These are phyloP conservation scores for Tribolium castaneum DNA, from an alignment of 1,140 invertebrate genomes.

Conservation along the genomic window DNA sequence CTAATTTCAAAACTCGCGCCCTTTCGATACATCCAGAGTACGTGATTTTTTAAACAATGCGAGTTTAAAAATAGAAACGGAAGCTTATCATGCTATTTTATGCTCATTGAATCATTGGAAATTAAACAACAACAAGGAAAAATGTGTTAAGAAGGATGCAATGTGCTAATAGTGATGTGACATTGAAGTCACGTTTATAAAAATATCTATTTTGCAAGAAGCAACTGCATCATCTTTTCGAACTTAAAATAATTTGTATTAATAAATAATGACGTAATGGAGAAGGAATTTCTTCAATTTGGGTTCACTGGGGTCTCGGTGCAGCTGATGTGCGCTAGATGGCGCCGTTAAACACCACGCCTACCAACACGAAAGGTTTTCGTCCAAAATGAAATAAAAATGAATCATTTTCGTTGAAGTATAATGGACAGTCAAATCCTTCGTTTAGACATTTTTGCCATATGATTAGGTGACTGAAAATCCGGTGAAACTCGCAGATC, in stretches of 20 bases:
- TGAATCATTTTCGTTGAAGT: constrained; percentile 37
- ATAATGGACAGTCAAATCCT: constrained; percentile 38
- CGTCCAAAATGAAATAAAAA: constrained; percentile 39
- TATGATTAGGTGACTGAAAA: background rate
- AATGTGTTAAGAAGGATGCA: too few relatives aligned
- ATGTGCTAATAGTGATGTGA: background rate
- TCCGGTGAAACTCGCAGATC: background rate
- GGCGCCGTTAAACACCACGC: constrained; percentile 24
- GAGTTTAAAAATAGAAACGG: too few relatives aligned
- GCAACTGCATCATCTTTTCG: background rate
- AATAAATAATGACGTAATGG: constrained; percentile 25
- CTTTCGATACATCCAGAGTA: too few relatives aligned
- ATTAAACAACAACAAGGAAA: too few relatives aligned
- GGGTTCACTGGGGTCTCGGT: background rate
- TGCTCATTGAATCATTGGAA: too few relatives aligned
- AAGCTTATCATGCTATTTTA: too few relatives aligned
- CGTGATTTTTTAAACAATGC: too few relatives aligned
- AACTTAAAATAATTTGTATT: constrained; percentile 17
- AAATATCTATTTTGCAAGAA: constrained; percentile 8
- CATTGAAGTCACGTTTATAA: background rate
- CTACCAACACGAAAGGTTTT: constrained; percentile 39
- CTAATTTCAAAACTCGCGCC: background rate
- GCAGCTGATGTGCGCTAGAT: background rate
- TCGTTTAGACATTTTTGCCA: background rate
- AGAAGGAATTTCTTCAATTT: constrained; percentile 2